Percentiles rank a stretch among this genome's conserved stretches.
Evolutionary conservation across 2,797 vertebrate genomes (phyloP).

Genomic region (Falco cherrug): DNA sequence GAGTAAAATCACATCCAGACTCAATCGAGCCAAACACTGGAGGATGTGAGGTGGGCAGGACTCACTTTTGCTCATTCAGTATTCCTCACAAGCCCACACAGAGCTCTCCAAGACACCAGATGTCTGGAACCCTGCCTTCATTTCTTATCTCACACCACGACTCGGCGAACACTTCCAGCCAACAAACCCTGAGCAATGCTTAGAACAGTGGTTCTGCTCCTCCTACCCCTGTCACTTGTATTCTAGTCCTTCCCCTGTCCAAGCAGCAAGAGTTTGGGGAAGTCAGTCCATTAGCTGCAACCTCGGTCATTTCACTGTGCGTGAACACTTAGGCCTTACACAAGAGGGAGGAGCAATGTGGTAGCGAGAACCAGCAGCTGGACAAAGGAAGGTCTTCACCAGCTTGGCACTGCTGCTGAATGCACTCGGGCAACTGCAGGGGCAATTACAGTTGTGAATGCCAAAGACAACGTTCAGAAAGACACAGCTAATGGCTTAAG

Average conservation of each 20-base stretch:
- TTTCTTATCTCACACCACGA: not conserved
- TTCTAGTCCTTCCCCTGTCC: not conserved
- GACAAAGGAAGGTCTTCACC: not conserved
- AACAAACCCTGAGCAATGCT: not conserved
- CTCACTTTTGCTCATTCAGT: slow-evolving; percentile 35
- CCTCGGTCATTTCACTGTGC: not conserved
- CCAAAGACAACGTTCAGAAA: not conserved
- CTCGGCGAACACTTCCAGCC: not conserved
- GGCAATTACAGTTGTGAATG: not conserved
- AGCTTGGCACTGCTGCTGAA: not conserved
- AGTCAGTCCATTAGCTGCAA: not conserved
- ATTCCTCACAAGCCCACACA: slow-evolving; percentile 27
- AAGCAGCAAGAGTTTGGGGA: not conserved
- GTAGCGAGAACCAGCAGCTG: not conserved
- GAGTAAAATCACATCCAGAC: not conserved
- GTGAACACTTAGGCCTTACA: not conserved
- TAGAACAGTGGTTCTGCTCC: not conserved
- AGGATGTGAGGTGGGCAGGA: slow-evolving; percentile 28
- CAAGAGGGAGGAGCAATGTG: not conserved
- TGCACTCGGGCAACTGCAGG: not conserved
- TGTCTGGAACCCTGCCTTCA: slow-evolving; percentile 16
- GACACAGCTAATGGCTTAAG: not conserved
- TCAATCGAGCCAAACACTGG: not conserved
- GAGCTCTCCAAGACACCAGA: slow-evolving; percentile 6
- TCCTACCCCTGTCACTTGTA: not conserved